Percentiles rank a stretch among this genome's conserved stretches.
These are phyloP conservation scores for Cephus rjabovi DNA, from an alignment of 2,888 invertebrate genomes.

Conservation along the genomic window DNA sequence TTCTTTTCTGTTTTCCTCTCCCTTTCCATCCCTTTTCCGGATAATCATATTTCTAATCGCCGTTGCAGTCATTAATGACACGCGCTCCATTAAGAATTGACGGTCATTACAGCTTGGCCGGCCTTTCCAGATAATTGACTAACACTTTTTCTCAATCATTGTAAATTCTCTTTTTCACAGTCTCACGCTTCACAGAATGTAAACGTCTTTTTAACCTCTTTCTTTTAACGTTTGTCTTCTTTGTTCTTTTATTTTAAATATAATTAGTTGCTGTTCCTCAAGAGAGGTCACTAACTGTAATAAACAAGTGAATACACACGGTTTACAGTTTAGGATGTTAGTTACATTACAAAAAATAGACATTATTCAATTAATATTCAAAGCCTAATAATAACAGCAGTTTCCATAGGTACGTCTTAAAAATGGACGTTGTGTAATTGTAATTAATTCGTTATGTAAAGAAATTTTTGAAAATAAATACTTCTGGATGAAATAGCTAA, in stretches of 20 bases:
- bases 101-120: neutral
- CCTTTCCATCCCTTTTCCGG: neutral
- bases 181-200: neutral
- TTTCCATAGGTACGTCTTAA: no score
- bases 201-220: neutral
- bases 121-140: neutral
- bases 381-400: no score
- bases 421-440: no score
- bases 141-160: neutral
- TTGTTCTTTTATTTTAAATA: neutral
- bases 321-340: neutral
- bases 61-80: neutral
- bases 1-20: constrained; percentile 30
- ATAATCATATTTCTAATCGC: neutral
- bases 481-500: no score
- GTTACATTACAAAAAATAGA: neutral
- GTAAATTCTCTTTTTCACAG: neutral
- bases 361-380: neutral
- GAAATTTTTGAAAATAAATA: no score
- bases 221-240: neutral
- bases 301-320: neutral
- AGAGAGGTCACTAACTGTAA: neutral
- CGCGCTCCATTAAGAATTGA: neutral
- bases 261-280: neutral
- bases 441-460: no score